Evolutionary conservation across 1,140 invertebrate species (phyloP).

Genomic region (Drosophila azteca): DNA sequence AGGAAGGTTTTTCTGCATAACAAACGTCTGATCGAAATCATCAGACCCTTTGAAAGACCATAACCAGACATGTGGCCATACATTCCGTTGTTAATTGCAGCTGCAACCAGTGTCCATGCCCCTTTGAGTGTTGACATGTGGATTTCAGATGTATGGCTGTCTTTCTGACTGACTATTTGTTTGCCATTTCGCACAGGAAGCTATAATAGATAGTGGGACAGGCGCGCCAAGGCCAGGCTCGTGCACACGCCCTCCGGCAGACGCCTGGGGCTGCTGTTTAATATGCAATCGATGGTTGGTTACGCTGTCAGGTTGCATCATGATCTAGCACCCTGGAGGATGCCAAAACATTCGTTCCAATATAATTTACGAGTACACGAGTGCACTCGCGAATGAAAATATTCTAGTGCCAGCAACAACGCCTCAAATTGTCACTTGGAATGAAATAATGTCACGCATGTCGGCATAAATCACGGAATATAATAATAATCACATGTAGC

Average conservation of each 20-base stretch:
- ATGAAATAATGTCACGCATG: constrained; percentile 63
- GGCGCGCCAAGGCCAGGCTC: constrained; percentile 35
- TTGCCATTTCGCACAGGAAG: constrained; percentile 40
- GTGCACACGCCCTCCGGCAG: constrained; percentile 14
- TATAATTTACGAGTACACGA: too few relatives aligned
- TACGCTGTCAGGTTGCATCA: constrained; percentile 55
- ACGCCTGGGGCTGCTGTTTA: constrained; percentile 33
- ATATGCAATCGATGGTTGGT: constrained; percentile 46
- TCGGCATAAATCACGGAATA: constrained; percentile 51
- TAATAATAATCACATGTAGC: constrained; percentile 35
- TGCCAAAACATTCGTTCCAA: constrained; percentile 2
- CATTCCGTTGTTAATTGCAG: too few relatives aligned
- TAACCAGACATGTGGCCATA: too few relatives aligned
- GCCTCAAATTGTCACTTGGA: constrained; percentile 55
- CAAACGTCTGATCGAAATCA: too few relatives aligned
- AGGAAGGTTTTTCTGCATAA: too few relatives aligned
- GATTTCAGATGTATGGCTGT: constrained; percentile 8
- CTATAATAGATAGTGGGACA: constrained; percentile 38
- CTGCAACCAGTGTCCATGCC: not conserved
- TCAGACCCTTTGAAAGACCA: too few relatives aligned
- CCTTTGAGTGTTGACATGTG: not conserved
- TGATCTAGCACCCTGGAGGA: constrained; percentile 32
- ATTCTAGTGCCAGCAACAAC: constrained; percentile 17
- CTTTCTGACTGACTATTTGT: constrained; percentile 11
- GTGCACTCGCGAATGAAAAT: too few relatives aligned